Conservation (phyloP, 1,140 invertebrate species). For the Drosophila neocordata region DNA sequence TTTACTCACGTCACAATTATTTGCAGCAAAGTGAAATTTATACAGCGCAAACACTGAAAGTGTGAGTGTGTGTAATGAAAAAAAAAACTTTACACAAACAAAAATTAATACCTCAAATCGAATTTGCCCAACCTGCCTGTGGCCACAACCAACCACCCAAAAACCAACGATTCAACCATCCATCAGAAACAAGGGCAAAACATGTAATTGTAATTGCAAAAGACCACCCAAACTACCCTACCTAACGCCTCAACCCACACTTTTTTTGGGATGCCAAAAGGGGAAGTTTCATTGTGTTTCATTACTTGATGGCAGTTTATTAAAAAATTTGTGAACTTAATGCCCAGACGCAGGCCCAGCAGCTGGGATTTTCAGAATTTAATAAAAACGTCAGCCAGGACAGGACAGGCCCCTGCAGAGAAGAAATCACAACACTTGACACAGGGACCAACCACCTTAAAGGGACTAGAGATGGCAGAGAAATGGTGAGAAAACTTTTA, state of each 20-base stretch:
- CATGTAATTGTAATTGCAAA: conserved; percentile 64
- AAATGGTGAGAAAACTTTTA: not conserved
- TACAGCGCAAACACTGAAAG: conserved; percentile 35
- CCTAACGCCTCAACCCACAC: too few relatives aligned
- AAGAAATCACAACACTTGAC: conserved; percentile 63
- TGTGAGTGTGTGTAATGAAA: too few relatives aligned
- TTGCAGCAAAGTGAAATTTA: conserved; percentile 78
- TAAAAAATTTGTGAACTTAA: conserved; percentile 75
- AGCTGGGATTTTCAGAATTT: conserved; percentile 44
- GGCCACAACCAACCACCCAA: conserved; percentile 34
- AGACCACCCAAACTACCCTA: too few relatives aligned
- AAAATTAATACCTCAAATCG: conserved; percentile 68
- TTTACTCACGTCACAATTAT: conserved; percentile 75
- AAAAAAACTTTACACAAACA: conserved; percentile 31
- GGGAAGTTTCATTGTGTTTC: conserved; percentile 55
- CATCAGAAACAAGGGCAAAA: conserved; percentile 47
- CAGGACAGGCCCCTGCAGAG: conserved; percentile 8
- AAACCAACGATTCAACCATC: conserved; percentile 21
- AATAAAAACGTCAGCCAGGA: conserved; percentile 65
- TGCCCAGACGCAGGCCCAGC: conserved; percentile 25
- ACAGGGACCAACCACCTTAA: not conserved
- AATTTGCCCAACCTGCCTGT: conserved; percentile 29
- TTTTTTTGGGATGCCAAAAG: not conserved
- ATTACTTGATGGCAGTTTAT: conserved; percentile 71
- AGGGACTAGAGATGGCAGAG: conserved; percentile 26